Evolutionary conservation across 2,113 vertebrate genomes (phyloP).

Genomic region (Neodon shergylaensis): DNA sequence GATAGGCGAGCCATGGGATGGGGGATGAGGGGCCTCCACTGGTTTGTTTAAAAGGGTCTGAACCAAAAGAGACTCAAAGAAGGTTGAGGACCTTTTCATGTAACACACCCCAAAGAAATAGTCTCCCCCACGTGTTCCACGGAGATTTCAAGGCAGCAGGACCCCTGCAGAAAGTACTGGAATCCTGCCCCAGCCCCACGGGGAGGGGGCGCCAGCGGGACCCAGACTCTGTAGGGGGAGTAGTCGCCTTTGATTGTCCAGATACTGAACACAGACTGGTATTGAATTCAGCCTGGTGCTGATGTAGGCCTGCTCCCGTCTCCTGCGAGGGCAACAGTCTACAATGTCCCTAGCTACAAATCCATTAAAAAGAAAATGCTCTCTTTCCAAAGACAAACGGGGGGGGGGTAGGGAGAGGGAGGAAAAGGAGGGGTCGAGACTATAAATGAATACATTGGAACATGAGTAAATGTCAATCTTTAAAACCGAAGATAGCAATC

Average conservation of each 20-base stretch:
- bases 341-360: constrained; percentile 36
- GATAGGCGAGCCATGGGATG: neutral
- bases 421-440: neutral
- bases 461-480: neutral
- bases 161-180: neutral
- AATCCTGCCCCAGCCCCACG: neutral
- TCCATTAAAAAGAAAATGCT: constrained; percentile 14
- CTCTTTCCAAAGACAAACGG: neutral
- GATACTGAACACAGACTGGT: constrained; percentile 68
- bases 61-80: constrained; percentile 43
- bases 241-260: constrained; percentile 63
- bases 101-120: constrained; percentile 8
- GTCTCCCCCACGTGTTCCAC: neutral
- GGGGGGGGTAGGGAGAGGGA: neutral
- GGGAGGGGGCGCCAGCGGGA: neutral
- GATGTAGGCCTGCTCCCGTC: neutral
- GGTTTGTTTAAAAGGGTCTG: constrained; percentile 10
- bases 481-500: neutral
- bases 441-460: neutral
- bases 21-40: too few species aligned
- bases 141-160: neutral
- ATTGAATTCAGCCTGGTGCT: constrained; percentile 64
- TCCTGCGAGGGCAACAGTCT: constrained; percentile 9
- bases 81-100: neutral
- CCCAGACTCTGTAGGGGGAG: constrained; percentile 46